Evolutionary conservation across 2,797 vertebrate genomes (phyloP), one percentile per base, ranked within the genome.

Genomic region (Silurus lanzhouensis): DNA sequence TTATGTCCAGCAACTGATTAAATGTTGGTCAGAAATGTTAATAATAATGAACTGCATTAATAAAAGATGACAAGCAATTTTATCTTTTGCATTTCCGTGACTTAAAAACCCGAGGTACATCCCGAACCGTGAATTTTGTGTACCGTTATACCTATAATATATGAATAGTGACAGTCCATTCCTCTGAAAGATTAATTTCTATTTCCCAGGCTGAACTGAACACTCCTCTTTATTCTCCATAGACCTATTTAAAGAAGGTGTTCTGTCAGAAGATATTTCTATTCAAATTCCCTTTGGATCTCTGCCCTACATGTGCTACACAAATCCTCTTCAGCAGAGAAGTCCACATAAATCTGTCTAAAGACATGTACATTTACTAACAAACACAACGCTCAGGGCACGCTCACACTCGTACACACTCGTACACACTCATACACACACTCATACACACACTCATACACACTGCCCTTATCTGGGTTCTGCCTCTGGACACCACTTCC

Each of bases 291-390:
- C 81, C 81, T 27, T 81, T 38, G 83, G 84, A 85, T 80, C 63
- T 80, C 81, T 63, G 75, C 52, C 80, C 72, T 67, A 82, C 74
- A 86, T 86, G n/a, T 55, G 71, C 85, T 67, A 46, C 78, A 68
- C 76, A 83, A 83, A 87, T 74, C 58, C 44, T 77, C 67, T 93
- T 92, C 87, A 89, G 91, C 76, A 44, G 20, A 64, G 14, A 58
- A 27, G 63, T 12, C 46, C 48, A 77, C 19, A 6, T 22, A 76
- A 55, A 75, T 68, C 63, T 61, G 48, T 83, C 76, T 52, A 58
- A 70, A 52, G 27, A 71, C 25, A 67, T 17, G 52, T 64, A 57
- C 75, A 31, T 72, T 70, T 86, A 70, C 22, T 46, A 82, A 52
- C 52, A 72, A 68, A 38, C 20, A 46, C 81, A 1, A 19, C 46